Base-by-base conservation (phyloP, 2,888 invertebrate genomes). In the Copidosoma aretas region DNA sequence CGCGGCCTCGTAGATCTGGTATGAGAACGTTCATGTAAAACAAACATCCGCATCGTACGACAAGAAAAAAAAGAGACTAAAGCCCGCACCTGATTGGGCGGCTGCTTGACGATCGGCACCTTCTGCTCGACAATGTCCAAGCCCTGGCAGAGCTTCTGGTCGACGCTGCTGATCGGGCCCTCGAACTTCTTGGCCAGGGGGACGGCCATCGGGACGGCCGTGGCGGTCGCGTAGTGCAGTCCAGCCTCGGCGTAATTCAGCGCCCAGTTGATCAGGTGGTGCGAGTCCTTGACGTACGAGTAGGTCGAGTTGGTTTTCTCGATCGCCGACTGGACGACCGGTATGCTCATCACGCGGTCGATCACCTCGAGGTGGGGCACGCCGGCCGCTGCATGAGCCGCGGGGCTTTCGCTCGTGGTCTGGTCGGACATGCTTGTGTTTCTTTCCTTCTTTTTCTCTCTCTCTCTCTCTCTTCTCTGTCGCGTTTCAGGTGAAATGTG, bases 91-190 rank as follows among this genome's bases (percentile, higher is more conserved):
- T 87, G 86, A 73, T 83, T 80, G 10, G 88, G 87, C 51, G 86
- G 87, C 69, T 87, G 79, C 74, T 87, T 88, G 0, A 88, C 86
- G 2, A 87, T 85, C 0, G 88, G 88, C 1, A 88, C 82, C 79
- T 87, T 88, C 62, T 83, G 79, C 80, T 88, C 87, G 1, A 88
- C 85, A 21, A 86, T 86, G 71, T 87, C 85, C 61, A 88, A 79
- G 1, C 88, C 88, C 65, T 84, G 83, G 78, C 88, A 88, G 22
- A 88, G 79, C 68, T 86, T 86, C 61, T 84, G 85, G 76, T 88
- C 88, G 0, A 88, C 87, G 58, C 84, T 84, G 65, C 83, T 85
- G 67, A 88, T 87, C 22, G 86, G 87, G 0, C 83, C 85, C 75
- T 88, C 87, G 14, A 88, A 82, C 72, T 84, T 85, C 66, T 85